These are phyloP conservation scores for Cyanoramphus novaezelandiae DNA, from an alignment of 2,113 vertebrate genomes.

Conservation along the genomic window DNA sequence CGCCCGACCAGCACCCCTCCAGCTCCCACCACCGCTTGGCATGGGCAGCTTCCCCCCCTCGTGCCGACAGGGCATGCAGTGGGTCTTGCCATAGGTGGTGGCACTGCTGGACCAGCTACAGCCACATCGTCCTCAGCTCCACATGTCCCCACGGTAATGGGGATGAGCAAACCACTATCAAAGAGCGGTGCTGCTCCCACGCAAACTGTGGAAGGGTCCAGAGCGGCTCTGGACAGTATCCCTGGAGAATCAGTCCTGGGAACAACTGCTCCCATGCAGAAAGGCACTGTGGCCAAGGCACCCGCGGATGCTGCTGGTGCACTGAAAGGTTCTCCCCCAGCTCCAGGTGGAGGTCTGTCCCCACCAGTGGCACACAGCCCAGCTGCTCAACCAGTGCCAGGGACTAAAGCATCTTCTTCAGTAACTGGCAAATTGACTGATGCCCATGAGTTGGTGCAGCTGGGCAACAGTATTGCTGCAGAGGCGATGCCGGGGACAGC, in stretches of 20 bases:
- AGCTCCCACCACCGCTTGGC: not conserved
- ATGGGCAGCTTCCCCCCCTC: rapidly evolving
- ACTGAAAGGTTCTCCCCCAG: not conserved
- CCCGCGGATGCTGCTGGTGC: not conserved
- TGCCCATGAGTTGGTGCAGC: not conserved
- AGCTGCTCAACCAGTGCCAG: not conserved
- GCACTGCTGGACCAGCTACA: not conserved
- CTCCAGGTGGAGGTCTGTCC: not conserved
- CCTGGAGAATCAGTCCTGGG: not conserved
- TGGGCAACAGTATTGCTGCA: rapidly evolving
- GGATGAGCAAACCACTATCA: not conserved
- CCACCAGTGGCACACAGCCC: rapidly evolving
- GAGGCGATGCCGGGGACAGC: rapidly evolving
- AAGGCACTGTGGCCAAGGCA: rapidly evolving
- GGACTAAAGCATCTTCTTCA: not conserved
- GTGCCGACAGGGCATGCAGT: rapidly evolving
- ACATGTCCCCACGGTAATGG: not conserved
- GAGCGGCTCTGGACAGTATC: not conserved
- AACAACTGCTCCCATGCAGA: not conserved
- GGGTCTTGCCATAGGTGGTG: not conserved
- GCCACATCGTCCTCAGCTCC: not conserved
- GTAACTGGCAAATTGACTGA: not conserved
- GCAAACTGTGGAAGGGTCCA: not conserved
- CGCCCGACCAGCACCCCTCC: rapidly evolving
- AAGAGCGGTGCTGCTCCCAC: not conserved